phyloP scores from a whole-genome alignment of 2,888 invertebrate species.

The Pterostichus madidus region DNA sequence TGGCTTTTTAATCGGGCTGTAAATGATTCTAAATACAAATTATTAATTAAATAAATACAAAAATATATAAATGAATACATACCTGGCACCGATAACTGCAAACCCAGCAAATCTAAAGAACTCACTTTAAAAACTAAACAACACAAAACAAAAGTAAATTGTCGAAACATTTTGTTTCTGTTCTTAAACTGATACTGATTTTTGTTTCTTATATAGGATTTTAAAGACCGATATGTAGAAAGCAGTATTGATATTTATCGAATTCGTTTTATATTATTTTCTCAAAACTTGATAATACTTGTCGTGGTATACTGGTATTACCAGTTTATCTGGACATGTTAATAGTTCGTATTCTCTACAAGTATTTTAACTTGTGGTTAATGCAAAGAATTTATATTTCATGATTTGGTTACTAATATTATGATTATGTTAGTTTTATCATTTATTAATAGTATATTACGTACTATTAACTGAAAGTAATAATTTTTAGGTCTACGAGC shows the following conservation, averaged over 20 bases:
- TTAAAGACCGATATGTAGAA: not conserved
- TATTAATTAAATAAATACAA: no score
- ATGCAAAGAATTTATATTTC: no score
- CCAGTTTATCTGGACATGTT: not conserved
- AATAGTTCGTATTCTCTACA: not conserved
- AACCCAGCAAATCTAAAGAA: not conserved
- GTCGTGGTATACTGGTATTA: not conserved
- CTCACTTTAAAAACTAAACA: not conserved
- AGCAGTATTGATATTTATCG: not conserved
- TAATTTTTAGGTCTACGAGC: no score
- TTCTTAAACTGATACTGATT: not conserved
- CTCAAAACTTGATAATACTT: slow-evolving; percentile 1
- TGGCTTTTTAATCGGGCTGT: no score
- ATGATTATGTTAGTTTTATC: not conserved
- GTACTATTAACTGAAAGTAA: no score
- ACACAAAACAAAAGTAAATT: no score
- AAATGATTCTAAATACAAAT: no score
- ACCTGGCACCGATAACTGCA: slow-evolving; percentile 8
- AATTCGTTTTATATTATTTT: not conserved
- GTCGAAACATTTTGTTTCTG: not conserved
- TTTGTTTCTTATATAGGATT: not conserved
- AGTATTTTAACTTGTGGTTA: not conserved
- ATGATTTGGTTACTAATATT: not conserved
- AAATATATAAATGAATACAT: not conserved
- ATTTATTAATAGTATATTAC: no score